Evolutionary conservation across 2,797 vertebrate genomes (phyloP).

Genomic region (Mus minutoides): DNA sequence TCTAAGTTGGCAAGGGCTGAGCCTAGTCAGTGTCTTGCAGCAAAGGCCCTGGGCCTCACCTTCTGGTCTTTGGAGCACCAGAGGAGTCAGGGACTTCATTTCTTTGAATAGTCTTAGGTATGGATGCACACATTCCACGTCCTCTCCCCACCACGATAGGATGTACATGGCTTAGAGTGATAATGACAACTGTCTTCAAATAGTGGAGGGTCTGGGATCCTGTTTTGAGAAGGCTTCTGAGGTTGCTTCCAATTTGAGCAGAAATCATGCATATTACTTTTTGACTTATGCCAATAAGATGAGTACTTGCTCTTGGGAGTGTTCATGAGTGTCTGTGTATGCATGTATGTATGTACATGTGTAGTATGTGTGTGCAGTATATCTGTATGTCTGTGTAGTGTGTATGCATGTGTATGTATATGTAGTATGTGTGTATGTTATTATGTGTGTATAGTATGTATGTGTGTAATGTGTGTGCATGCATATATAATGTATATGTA

Average conservation of each 20-base stretch:
- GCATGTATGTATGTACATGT: no score
- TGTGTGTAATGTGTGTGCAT: not conserved
- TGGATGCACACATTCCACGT: not conserved
- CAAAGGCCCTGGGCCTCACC: not conserved
- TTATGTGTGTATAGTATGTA: no score
- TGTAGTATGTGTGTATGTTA: not conserved
- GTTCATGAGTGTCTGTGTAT: not conserved
- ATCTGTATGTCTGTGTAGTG: not conserved
- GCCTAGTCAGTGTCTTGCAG: not conserved
- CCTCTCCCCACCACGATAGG: not conserved
- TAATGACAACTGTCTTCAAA: not conserved
- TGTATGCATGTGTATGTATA: not conserved
- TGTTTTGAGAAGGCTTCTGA: slow-evolving; percentile 28
- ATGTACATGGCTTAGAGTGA: not conserved
- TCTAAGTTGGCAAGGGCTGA: not conserved
- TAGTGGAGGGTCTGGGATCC: not conserved
- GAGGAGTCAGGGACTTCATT: not conserved
- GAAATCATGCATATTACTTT: not conserved
- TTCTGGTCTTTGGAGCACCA: not conserved
- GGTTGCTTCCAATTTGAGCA: not conserved
- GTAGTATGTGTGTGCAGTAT: no score
- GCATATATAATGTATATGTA: no score
- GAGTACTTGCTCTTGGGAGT: not conserved
- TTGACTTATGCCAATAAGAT: not conserved
- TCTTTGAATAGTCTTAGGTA: not conserved